A percentile compares a stretch with the other conserved stretches of the same genome.
Conservation (phyloP, 1,140 invertebrate genomes). For the Pissodes strobi region DNA sequence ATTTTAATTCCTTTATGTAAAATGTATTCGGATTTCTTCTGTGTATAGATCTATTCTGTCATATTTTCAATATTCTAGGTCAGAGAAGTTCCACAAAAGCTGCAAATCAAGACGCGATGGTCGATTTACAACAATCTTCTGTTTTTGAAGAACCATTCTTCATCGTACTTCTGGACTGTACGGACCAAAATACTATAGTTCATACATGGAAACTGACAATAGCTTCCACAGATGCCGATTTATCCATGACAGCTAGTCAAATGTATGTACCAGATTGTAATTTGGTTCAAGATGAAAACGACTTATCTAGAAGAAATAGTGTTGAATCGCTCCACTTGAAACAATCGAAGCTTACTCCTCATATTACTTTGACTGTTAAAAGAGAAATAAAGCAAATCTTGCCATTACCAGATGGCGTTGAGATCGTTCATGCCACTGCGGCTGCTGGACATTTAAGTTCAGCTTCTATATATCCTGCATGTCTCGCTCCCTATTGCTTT, state of each 20-base stretch:
- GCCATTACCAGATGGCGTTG: constrained; percentile 85
- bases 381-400: constrained; percentile 61
- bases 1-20: too few relatives aligned
- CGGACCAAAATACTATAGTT: constrained; percentile 79
- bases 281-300: constrained; percentile 82
- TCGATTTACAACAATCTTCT: constrained; percentile 81
- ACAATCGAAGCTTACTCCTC: constrained; percentile 52
- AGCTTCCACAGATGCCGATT: constrained; percentile 65
- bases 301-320: constrained; percentile 55
- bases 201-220: constrained; percentile 96
- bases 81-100: constrained; percentile 56
- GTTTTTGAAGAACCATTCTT: constrained; percentile 95
- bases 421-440: constrained; percentile 88
- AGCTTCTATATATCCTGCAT: constrained; percentile 98
- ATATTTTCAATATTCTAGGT: constrained; percentile 42
- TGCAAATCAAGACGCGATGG: constrained; percentile 72
- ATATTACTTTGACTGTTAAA: constrained; percentile 51
- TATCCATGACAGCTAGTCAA: constrained; percentile 64
- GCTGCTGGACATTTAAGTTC: constrained; percentile 96
- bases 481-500: constrained; percentile 94
- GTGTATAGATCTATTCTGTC: too few relatives aligned
- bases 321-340: constrained; percentile 53
- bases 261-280: constrained; percentile 90
- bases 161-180: constrained; percentile 89
- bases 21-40: too few relatives aligned